Base-by-base conservation (phyloP, 2,888 invertebrate species). In the Amblyteles armatorius region DNA sequence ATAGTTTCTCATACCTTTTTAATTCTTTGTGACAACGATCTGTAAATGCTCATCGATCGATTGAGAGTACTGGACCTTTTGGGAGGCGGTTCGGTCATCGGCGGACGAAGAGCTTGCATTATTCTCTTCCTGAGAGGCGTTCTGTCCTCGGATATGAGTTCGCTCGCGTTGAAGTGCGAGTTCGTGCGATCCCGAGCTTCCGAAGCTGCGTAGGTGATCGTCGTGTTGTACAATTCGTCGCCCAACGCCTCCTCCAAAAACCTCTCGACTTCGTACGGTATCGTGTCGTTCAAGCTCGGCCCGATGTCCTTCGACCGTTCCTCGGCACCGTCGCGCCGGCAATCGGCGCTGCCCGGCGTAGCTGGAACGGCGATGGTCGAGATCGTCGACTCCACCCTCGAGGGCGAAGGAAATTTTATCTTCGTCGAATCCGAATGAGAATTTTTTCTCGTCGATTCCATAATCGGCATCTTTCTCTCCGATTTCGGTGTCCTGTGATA, bases 171-270 rank as follows among this genome's bases (percentile, higher is more conserved):
- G 2, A 88, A 67, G 3, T 86, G 82, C 4, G 88, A 87, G 60
- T 85, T 79, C 0, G 86, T 88, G 19, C 69, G 81, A 33, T 87
- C 84, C 3, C 74, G 78, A 29, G 36, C 11, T 44, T 84, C 73
- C 55, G 78, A 78, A 26, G 79, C 73, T 0, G 78, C 83, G 69
- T 84, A 88, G 36, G 87, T 89, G 9, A 86, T 60, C 9, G 85
- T 86, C 0, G 87, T 85, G 26, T 86, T 88, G 33, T 88, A 87
- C 5, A 90, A 74, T 71, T 91, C 90, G 19, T 90, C 89, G 6
- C 90, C 91, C 13, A 91, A 85, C 11, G 91, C 91, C 1, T 88
- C 72, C 40, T 88, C 86, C 65, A 91, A 87, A 82, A 90, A 91
- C 55, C 85, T 84, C n/a, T 91, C 88, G 36, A 90, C 89, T 50